Conservation (phyloP, 1,140 invertebrate species). For the Centruroides vittatus region DNA sequence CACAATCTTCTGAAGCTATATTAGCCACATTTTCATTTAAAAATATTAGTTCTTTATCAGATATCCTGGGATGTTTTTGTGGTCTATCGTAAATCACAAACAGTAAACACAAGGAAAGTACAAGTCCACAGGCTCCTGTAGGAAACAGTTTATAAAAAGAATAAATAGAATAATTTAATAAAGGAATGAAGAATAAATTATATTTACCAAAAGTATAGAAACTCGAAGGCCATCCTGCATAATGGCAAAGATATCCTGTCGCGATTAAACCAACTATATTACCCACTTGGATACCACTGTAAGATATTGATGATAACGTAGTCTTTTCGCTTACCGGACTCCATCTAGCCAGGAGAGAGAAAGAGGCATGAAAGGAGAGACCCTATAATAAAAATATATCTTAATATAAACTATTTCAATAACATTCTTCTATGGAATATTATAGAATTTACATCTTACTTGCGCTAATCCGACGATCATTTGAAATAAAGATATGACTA, state of each 20-base stretch:
- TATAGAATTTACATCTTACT: constrained; percentile 16
- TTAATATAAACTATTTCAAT: too few relatives aligned
- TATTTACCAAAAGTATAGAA: constrained; percentile 14
- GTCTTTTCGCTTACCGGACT: not conserved
- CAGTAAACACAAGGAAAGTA: too few relatives aligned
- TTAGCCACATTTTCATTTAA: too few relatives aligned
- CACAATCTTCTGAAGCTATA: too few relatives aligned
- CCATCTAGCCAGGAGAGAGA: not conserved
- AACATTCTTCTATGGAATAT: too few relatives aligned
- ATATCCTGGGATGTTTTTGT: too few relatives aligned
- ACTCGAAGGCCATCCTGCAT: constrained; percentile 15
- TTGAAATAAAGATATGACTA: constrained; percentile 26
- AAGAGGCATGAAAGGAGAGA: not conserved
- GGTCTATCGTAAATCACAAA: too few relatives aligned
- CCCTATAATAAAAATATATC: not conserved
- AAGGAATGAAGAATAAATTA: constrained; percentile 36
- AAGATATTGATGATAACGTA: not conserved
- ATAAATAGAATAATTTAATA: constrained; percentile 51
- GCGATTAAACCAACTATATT: constrained; percentile 6
- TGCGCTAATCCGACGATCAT: constrained; percentile 29
- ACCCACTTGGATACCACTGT: constrained; percentile 1
- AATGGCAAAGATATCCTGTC: constrained; percentile 7
- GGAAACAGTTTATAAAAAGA: too few relatives aligned
- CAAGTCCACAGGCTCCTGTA: too few relatives aligned
- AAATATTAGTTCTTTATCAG: too few relatives aligned